phyloP scores from a whole-genome alignment of 2,113 vertebrate genomes.

The Blennius ocellaris region DNA sequence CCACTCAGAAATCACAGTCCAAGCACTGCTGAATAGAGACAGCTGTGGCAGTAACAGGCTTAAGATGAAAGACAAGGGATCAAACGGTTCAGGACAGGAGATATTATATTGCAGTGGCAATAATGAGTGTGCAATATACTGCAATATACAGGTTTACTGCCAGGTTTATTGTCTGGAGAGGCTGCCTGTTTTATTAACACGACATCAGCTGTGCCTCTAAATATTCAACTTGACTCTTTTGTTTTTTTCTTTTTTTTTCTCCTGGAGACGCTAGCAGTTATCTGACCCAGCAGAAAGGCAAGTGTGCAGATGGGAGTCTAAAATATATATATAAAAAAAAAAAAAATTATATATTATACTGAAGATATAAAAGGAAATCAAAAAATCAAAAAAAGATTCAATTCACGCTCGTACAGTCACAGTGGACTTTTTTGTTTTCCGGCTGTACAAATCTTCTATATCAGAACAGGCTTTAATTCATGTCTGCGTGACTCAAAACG shows the following conservation, averaged over 20 bases:
- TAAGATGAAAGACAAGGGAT: conserved; percentile 50
- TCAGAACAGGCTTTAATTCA: conserved; percentile 22
- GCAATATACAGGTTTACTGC: conserved; percentile 39
- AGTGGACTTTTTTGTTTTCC: conserved; percentile 13
- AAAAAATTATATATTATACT: background rate
- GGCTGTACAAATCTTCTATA: background rate
- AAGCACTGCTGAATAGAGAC: background rate
- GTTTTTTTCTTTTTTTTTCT: background rate
- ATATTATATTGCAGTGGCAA: conserved; percentile 47
- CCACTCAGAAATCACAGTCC: conserved; percentile 11
- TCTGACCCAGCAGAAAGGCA: conserved; percentile 9
- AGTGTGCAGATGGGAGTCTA: conserved; percentile 11
- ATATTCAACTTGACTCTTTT: conserved; percentile 51
- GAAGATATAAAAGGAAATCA: background rate
- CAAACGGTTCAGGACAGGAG: conserved; percentile 38
- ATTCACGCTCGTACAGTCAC: conserved; percentile 13
- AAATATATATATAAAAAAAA: background rate
- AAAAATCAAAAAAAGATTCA: conserved; percentile 21
- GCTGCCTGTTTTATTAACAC: conserved; percentile 50
- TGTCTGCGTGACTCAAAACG: background rate
- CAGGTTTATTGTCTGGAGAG: conserved; percentile 53
- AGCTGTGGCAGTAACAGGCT: conserved; percentile 25
- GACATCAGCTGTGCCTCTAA: conserved; percentile 42
- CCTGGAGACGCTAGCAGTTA: conserved; percentile 5
- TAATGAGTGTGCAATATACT: conserved; percentile 48